Base-by-base conservation (phyloP, 2,113 vertebrate species). In the Rallus limicola region DNA sequence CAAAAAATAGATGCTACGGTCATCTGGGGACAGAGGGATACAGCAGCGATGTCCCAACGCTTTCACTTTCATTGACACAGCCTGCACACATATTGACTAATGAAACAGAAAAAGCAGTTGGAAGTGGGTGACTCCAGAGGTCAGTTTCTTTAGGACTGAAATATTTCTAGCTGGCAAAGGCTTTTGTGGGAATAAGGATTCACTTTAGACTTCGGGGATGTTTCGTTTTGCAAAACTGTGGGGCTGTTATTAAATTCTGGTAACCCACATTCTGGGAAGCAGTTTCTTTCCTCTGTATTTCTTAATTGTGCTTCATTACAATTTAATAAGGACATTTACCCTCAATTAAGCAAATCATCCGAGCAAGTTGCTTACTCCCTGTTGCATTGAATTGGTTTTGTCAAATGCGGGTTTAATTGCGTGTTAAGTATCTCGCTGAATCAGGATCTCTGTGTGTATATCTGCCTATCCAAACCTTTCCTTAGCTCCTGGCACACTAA, bases 271-370 rank as follows among this genome's bases (percentile, higher is more conserved):
- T 68, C 81, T 77, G 53, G 36, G 42, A 95, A 91, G 78, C 44
- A 67, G 25, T 42, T 92, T 63, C 25, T 77, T 89, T 95, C 92
- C 77, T 70, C 78, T 90, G 21, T 76, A 67, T 87, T 92, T 96
- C 86, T 87, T 92, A 89, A 94, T 87, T 91, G 84, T 89, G 62
- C 67, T 94, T 96, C 92, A 92, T 94, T 91, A 93, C 91, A 79
- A 89, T 92, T 96, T 95, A 96, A 87, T 92, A 95, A 80, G 75
- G 63, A 95, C 70, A 84, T 91, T 94, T 96, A 94, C 86, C 74
- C 88, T 97, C 92, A 96, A 91, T 94, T 93, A 84, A 93, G 92
- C 88, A 93, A 93, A 96, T 82, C 88, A 93, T 68, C 71, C 91
- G 91, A 89, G 83, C 88, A 89, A 89, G 76, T 82, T 88, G 79